Conservation (phyloP, 2,113 vertebrate species). For the Myiozetetes cayanensis region DNA sequence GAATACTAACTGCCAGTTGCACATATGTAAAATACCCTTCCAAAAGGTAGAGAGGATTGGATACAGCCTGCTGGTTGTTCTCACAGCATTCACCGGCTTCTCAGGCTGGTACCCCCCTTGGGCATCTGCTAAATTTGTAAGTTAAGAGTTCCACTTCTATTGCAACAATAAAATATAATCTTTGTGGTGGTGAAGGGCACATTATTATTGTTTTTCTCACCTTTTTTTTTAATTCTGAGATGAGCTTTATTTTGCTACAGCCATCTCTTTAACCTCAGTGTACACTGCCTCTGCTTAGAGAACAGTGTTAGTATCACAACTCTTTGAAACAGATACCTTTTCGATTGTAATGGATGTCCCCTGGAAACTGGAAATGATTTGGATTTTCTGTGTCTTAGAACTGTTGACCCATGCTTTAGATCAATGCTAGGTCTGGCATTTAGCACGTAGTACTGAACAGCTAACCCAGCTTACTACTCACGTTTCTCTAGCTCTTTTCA, state of each 20-base stretch:
- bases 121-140: background rate
- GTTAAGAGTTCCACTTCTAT: background rate
- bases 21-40: background rate
- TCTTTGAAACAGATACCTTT: background rate
- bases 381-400: background rate
- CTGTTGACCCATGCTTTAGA: conserved; percentile 15
- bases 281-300: background rate
- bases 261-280: background rate
- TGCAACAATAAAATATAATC: background rate
- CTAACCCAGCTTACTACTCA: background rate
- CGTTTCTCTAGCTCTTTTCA: background rate
- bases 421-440: background rate
- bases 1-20: background rate
- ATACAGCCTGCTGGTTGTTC: background rate
- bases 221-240: background rate
- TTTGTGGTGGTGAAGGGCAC: background rate
- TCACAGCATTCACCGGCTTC: background rate
- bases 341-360: background rate
- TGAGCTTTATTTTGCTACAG: conserved; percentile 8
- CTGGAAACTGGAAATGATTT: conserved; percentile 35
- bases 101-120: background rate
- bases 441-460: background rate
- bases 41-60: background rate
- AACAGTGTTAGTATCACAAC: background rate
- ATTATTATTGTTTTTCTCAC: background rate